Evolutionary conservation across 2,113 vertebrate species (phyloP).

Genomic region (Muntiacus muntjak): DNA sequence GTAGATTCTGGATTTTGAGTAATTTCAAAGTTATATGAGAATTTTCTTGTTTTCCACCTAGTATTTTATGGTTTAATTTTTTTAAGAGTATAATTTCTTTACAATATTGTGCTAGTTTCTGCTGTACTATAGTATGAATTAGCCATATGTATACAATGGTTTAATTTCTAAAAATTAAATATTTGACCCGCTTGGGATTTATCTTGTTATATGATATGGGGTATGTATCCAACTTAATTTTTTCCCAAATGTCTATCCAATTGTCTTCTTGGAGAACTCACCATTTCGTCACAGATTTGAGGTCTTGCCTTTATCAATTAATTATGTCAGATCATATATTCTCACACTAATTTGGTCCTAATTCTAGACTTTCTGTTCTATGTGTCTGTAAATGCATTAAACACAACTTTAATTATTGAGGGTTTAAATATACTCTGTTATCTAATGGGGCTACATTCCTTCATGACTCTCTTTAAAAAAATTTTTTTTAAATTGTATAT

Average conservation of each 20-base stretch:
- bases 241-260: background rate
- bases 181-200: background rate
- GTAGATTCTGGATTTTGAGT: background rate
- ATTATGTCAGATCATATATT: background rate
- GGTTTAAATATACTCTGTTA: background rate
- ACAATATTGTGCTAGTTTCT: background rate
- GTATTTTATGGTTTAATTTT: background rate
- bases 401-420: background rate
- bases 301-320: background rate
- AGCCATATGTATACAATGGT: background rate
- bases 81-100: background rate
- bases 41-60: background rate
- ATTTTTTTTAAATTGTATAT: background rate
- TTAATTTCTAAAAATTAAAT: background rate
- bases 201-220: background rate
- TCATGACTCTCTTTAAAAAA: background rate
- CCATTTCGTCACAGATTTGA: background rate
- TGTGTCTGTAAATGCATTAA: background rate
- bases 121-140: background rate
- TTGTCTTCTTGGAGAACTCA: background rate
- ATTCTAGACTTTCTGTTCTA: background rate
- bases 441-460: background rate
- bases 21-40: background rate
- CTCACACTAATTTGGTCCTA: background rate
- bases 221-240: background rate